Conservation (phyloP, 2,113 vertebrate species). For the Triplophysa rosa region DNA sequence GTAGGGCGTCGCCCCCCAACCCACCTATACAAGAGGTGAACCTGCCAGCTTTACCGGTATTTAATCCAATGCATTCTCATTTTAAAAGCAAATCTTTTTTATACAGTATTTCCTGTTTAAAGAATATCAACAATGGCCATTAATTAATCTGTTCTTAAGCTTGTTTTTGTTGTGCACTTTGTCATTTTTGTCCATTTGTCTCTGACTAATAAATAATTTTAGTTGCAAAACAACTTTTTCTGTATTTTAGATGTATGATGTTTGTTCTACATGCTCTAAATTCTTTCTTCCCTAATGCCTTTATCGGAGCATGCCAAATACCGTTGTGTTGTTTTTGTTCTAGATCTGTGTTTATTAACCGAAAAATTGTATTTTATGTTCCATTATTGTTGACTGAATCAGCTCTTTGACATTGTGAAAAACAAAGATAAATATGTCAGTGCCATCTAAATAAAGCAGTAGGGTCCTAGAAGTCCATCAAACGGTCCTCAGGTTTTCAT, state of each 20-base stretch:
- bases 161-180: not conserved
- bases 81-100: constrained; percentile 7
- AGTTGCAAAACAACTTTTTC: no score
- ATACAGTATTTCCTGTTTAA: not conserved
- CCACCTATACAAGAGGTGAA: not conserved
- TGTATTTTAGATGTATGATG: no score
- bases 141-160: constrained; percentile 19
- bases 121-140: not conserved
- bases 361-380: no score
- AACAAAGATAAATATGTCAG: not conserved
- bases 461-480: constrained; percentile 4
- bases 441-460: not conserved
- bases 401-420: not conserved
- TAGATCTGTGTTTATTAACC: no score
- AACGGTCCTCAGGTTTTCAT: constrained; percentile 5
- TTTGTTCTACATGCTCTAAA: no score
- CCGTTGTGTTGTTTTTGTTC: no score
- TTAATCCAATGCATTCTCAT: not conserved
- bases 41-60: not conserved
- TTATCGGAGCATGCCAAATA: no score
- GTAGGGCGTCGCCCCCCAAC: constrained; percentile 13
- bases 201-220: no score
- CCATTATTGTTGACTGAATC: no score
- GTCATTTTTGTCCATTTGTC: no score
- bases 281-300: no score